These are phyloP conservation scores for Papilio elwesi DNA, from an alignment of 2,888 invertebrate species.

Conservation along the genomic window DNA sequence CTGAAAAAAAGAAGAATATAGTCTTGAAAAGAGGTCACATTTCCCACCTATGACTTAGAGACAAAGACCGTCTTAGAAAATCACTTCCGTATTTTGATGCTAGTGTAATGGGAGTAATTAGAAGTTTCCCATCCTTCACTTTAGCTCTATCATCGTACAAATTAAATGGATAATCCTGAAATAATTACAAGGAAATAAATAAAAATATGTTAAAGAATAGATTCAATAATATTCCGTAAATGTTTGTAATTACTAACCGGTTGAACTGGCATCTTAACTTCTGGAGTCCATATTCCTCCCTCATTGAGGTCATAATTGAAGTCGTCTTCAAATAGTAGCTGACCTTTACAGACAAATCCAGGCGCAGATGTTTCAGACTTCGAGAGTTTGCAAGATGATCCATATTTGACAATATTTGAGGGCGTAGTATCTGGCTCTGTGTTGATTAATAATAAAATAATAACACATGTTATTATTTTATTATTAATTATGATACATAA, in stretches of 20 bases:
- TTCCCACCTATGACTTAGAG: conserved; percentile 58
- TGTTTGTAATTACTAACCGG: conserved; percentile 80
- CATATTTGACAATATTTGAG: neutral
- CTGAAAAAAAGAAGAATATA: too few species aligned
- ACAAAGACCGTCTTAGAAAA: conserved; percentile 72
- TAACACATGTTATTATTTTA: too few species aligned
- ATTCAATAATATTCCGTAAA: too few species aligned
- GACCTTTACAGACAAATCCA: conserved; percentile 81
- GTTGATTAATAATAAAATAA: neutral
- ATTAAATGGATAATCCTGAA: conserved; percentile 88
- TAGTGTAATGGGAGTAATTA: conserved; percentile 85
- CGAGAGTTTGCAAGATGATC: conserved; percentile 63
- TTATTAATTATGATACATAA: too few species aligned
- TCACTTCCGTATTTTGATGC: conserved; percentile 81
- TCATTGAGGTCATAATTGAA: conserved; percentile 76
- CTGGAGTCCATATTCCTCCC: conserved; percentile 80
- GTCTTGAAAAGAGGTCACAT: too few species aligned
- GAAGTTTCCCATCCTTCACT: conserved; percentile 80
- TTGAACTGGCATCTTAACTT: conserved; percentile 83
- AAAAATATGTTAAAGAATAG: neutral
- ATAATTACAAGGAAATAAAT: conserved; percentile 26
- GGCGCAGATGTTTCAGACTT: conserved; percentile 62
- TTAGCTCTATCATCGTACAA: conserved; percentile 83
- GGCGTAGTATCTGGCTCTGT: conserved; percentile 4
- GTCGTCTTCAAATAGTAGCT: conserved; percentile 86